Evolutionary conservation across 92 coral and sea anemone genomes (phyloP), one percentile per base, ranked within the genome.

Genomic region (Phenganax subtilis): DNA sequence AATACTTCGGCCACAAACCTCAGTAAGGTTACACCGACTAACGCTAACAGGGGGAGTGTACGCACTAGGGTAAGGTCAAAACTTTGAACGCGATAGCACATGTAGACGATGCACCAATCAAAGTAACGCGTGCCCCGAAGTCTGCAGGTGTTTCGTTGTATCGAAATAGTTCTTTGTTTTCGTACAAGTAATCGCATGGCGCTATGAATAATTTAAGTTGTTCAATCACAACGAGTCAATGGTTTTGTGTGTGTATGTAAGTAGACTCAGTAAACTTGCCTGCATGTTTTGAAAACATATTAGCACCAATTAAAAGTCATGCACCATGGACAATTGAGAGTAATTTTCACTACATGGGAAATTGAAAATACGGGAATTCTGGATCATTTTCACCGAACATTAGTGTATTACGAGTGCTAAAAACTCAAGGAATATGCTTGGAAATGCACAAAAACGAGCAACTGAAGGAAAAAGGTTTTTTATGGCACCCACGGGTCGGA

Each of bases 71-170:
- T 51, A 68, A 68, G 73, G 73, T 68, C 73, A 68, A 68, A 20
- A 12, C 59, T 10, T 7, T 20, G n/a, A 54, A 20, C 62, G 59
- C 16, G 29, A 54, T 54, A 79, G 74, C 83, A 79, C 83, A 79
- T 79, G 83, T 62, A 11, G 16, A 17, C 8, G 53, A 27, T 63
- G 57, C 51, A 51, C 83, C 83, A 79, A 79, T 79, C 83, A 79
- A 54, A 79, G 25, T 59, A 17, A 55, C 58, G 83, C 61, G 17
- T 62, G 73, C 54, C 73, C 73, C 73, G 29, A 6, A 30, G 15
- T 6, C 74, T 57, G 83, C 83, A 79, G 83, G 83, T 79, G 83
- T 59, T 79, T 65, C 29, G 73, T 68, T 68, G 73, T 68, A 68
- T 68, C 73, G 14, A 68, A 68, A 68, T 29, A 8, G 53, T 10